Evolutionary conservation across 2,888 invertebrate genomes (phyloP).

Genomic region (Macropis europaea): DNA sequence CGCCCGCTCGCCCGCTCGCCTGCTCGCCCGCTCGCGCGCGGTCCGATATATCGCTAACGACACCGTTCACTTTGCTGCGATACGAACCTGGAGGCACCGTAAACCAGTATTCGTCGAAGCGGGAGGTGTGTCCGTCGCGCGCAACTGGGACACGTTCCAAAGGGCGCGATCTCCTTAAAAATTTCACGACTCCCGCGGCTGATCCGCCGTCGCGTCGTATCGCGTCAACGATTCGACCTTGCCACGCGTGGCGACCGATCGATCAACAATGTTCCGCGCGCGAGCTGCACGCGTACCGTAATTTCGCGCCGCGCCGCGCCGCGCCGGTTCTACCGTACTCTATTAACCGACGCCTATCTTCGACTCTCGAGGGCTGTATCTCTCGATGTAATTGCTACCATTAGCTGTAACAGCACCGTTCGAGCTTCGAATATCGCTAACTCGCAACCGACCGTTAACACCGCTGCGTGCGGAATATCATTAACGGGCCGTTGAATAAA

Average conservation of each 20-base stretch:
- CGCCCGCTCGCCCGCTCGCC: constrained; percentile 6
- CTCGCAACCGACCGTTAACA: constrained; percentile 21
- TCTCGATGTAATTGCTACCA: constrained; percentile 28
- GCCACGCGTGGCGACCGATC: constrained; percentile 52
- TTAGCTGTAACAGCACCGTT: constrained; percentile 27
- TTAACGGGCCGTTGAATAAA: constrained; percentile 22
- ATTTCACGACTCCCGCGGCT: no score
- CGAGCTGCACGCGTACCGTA: constrained; percentile 31
- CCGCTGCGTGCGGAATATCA: constrained; percentile 22
- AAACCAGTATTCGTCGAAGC: constrained; percentile 7
- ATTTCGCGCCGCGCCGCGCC: constrained; percentile 24
- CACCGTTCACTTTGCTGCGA: constrained; percentile 37
- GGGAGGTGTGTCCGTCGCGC: background rate
- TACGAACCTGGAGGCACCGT: background rate
- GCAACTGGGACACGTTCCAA: background rate
- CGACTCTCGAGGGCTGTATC: background rate
- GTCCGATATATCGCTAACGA: constrained; percentile 16
- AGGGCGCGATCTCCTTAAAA: no score
- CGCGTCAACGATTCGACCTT: constrained; percentile 53
- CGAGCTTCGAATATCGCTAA: constrained; percentile 18
- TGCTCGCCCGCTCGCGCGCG: constrained; percentile 46
- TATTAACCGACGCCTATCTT: constrained; percentile 34
- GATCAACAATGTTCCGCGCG: constrained; percentile 32
- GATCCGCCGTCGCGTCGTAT: constrained; percentile 6
- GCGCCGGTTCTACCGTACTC: constrained; percentile 31